Evolutionary conservation across 2,113 vertebrate genomes (phyloP), one percentile per base, ranked within the genome.

Genomic region (Amblyornis subalaris): DNA sequence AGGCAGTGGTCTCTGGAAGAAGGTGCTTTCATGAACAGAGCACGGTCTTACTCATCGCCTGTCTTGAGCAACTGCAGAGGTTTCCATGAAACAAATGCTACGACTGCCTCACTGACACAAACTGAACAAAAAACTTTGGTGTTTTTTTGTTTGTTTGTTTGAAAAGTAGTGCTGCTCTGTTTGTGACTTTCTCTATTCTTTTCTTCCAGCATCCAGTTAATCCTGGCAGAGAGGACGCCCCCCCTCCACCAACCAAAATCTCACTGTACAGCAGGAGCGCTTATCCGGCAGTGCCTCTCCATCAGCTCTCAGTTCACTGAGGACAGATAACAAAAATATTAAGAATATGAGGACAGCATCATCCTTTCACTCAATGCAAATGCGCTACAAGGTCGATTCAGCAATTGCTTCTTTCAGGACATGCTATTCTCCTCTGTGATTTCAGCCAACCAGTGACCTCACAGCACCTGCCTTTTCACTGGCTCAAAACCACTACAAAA

Each of bases 1-100:
- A 90, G 74, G 51, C 67, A 95, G 65, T 88, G 72, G 85, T 86
- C 91, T 91, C 75, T 95, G 91, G 92, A 95, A 93, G 88, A 95
- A 94, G 91, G 65, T 88, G 61, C 76, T 95, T 96, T 93, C 83
- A 88, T 61, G 72, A 96, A 50, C 62, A 86, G 40, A 88, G 67
- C 62, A 51, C 0, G 6, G 24, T 95, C 86, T 95, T 95, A 95
- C 64, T 96, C 93, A 93, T 91, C 21, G 2, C 40, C 64, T 90
- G 60, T 88, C 88, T 86, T 81, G 76, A 93, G 93, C 92, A 84
- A n/a, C 65, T 95, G 64, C 72, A 81, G 75, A 90, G 85, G 67
- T 94, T 94, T 95, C 90, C 85, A 70, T 51, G 81, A 94, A 95
- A 91, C 44, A 91, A 88, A 85, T n/a, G 44, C 35, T 76, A 50